Percentiles rank a stretch among this genome's conserved stretches.
phyloP scores from a whole-genome alignment of 2,797 vertebrate species.

The Hoplostethus atlanticus region DNA sequence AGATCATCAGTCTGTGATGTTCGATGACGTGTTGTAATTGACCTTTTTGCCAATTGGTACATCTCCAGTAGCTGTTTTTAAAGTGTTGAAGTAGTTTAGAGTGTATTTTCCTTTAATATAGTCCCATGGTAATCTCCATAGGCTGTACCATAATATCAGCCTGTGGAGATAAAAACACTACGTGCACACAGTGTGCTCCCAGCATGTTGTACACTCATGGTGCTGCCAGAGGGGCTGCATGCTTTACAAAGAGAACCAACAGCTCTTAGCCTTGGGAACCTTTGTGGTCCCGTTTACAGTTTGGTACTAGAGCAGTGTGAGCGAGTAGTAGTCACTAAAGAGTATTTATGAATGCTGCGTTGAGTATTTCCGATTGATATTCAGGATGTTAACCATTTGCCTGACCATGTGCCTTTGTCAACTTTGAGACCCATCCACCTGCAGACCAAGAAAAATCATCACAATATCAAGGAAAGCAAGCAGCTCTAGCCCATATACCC shows the following conservation, averaged over 20 bases:
- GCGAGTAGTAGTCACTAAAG: background rate
- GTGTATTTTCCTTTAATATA: background rate
- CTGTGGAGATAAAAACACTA: too few species aligned
- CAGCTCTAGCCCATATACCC: slow-evolving; percentile 18
- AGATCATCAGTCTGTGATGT: too few species aligned
- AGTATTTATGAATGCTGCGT: slow-evolving; percentile 4
- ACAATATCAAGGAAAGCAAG: slow-evolving; percentile 16
- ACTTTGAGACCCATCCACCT: slow-evolving; percentile 13
- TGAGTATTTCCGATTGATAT: background rate
- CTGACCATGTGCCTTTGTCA: slow-evolving; percentile 11
- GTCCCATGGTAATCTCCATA: too few species aligned
- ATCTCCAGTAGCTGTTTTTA: too few species aligned
- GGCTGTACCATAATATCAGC: too few species aligned
- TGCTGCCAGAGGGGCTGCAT: background rate
- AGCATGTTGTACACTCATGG: background rate
- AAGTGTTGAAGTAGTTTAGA: too few species aligned
- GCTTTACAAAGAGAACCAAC: background rate
- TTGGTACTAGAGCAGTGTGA: background rate
- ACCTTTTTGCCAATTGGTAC: too few species aligned
- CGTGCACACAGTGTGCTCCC: too few species aligned
- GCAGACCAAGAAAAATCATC: slow-evolving; percentile 8
- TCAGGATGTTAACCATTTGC: background rate
- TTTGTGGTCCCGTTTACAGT: background rate
- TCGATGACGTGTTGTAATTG: too few species aligned
- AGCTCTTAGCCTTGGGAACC: background rate